A percentile compares a stretch with the other conserved stretches of the same genome.
phyloP scores from a whole-genome alignment of 2,113 vertebrate genomes.

The Piliocolobus tephrosceles region DNA sequence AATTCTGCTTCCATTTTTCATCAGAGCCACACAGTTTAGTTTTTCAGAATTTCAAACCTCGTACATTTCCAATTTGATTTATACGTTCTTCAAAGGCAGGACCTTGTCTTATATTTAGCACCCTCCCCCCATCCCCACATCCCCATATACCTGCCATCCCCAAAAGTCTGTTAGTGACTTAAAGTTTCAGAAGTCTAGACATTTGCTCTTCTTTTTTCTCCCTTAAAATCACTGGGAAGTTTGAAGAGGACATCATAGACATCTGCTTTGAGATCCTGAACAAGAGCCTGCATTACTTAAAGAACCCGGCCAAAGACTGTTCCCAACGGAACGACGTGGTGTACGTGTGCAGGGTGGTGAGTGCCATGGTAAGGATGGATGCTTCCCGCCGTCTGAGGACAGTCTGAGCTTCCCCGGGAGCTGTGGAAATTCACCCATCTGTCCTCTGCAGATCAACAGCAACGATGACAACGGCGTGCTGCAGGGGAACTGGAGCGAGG shows the following conservation, averaged over 20 bases:
- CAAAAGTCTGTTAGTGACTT: background rate
- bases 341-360: conserved; percentile 89
- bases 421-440: background rate
- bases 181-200: background rate
- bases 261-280: conserved; percentile 92
- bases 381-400: background rate
- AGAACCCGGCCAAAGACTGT: conserved; percentile 83
- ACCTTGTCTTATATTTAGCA: background rate
- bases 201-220: background rate
- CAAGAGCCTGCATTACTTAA: conserved; percentile 85
- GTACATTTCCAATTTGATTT: background rate
- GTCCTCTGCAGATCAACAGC: conserved; percentile 88
- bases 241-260: conserved; percentile 90
- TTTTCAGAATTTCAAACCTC: background rate
- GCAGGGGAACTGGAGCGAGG: conserved; percentile 84
- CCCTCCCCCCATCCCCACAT: too few species aligned
- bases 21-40: background rate
- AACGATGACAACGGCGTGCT: conserved; percentile 90
- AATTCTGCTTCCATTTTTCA: conserved; percentile 1
- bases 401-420: accelerated
- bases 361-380: conserved; percentile 87
- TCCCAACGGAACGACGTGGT: conserved; percentile 84
- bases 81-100: background rate
- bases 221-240: conserved; percentile 81
- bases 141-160: background rate